Base-by-base conservation (phyloP, 2,797 vertebrate species). In the Gallirallus australis region DNA sequence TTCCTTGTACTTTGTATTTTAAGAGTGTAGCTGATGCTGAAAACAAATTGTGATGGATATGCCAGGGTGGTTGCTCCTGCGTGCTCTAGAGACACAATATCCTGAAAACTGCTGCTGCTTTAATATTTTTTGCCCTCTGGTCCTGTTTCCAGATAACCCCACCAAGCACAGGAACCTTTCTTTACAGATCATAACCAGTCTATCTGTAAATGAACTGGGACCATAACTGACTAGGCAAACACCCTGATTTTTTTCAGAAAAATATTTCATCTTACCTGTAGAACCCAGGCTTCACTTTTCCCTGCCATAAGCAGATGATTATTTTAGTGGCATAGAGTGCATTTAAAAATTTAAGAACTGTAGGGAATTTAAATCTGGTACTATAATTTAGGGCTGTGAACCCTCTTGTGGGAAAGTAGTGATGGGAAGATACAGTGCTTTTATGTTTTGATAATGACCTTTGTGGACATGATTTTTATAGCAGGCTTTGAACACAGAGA, bases 11-110 rank as follows among this genome's bases (percentile, higher is more conserved):
- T 48, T 48, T 48, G 21, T 48, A 48, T 48, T 48, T 48, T 48
- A 48, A 48, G 47, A 48, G 47, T 23, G 24, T 45, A 45, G 37
- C 9, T 80, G 54, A 48, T 53, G 27, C 9, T 6, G 3, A 21
- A 71, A 80, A 52, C n/a, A 39, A 60, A 15, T 5, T 0, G 0
- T 17, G 7, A 11, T 71, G 28, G 5, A 21, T 86, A 3, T n/a
- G 61, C 25, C 76, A 11, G 10, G 7, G 8, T 66, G 45, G 4
- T 31, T 93, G 21, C 2, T 82, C 1, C 11, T 72, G 1, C 12
- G 3, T 76, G n/a, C 39, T 68, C 0, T 14, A 18, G 12, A 53
- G 48, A n/a, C 68, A 68, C 31, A 91, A 27, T 28, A 61, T 16
- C 10, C 30, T 63, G 42, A 39, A 70, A 85, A 48, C 39, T 28